Percentiles rank a stretch among this genome's conserved stretches.
Evolutionary conservation across 1,140 invertebrate genomes (phyloP).

Genomic region (Tetramorium alpestre): DNA sequence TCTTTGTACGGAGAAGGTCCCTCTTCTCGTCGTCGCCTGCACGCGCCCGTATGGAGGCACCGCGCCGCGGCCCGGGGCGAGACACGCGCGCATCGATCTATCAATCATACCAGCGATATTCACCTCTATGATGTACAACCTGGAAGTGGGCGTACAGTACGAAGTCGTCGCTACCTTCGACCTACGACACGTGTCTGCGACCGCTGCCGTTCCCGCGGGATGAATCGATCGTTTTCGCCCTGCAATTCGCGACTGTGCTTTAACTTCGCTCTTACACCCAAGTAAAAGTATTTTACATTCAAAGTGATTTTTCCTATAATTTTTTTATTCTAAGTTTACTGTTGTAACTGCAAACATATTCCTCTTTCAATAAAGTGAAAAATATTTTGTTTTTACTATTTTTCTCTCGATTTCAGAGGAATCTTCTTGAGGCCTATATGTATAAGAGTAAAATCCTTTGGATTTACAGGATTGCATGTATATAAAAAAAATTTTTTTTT

Average conservation of each 20-base stretch:
- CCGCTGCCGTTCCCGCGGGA: slow-evolving; percentile 17
- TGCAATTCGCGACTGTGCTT: neutral
- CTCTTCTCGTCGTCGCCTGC: slow-evolving; percentile 45
- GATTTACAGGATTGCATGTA: no score
- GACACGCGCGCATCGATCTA: slow-evolving; percentile 64
- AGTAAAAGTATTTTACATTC: no score
- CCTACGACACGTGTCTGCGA: slow-evolving; percentile 38
- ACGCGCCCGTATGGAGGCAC: slow-evolving; percentile 44
- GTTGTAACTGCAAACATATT: no score
- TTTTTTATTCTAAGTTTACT: no score
- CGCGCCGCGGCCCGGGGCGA: slow-evolving; percentile 27
- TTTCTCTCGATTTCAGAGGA: no score
- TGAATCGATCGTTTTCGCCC: neutral
- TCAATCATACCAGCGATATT: slow-evolving; percentile 64
- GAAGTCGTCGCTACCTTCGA: slow-evolving; percentile 39
- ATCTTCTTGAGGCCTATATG: no score
- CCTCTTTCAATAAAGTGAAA: no score
- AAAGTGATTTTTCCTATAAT: no score
- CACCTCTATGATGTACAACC: slow-evolving; percentile 22
- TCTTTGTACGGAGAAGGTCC: slow-evolving; percentile 5
- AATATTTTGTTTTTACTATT: no score
- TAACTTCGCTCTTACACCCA: neutral
- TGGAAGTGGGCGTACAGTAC: slow-evolving; percentile 34
- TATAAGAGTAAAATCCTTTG: no score
- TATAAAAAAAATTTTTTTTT: no score